A percentile compares a stretch with the other conserved stretches of the same genome.
These are phyloP conservation scores for Danio albolineatus DNA, from an alignment of 2,797 vertebrate genomes.

Conservation along the genomic window DNA sequence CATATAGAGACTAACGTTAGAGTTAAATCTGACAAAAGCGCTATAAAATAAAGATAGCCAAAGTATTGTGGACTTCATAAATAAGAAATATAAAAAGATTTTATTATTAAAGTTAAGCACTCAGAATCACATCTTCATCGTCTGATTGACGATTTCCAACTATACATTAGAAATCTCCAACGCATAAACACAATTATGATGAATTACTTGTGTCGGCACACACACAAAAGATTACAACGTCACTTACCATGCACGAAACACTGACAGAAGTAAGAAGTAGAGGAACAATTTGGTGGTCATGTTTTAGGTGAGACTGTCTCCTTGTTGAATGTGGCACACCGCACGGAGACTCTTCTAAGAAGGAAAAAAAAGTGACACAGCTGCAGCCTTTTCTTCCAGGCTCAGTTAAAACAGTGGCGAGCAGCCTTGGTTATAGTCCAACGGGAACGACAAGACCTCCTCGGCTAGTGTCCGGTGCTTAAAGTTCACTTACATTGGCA, in stretches of 20 bases:
- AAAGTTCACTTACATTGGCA: conserved; percentile 53
- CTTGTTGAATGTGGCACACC: conserved; percentile 63
- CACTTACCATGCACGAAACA: conserved; percentile 89
- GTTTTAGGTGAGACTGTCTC: conserved; percentile 69
- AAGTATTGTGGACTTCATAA: not conserved
- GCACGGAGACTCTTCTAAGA: conserved; percentile 51
- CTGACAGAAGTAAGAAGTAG: conserved; percentile 83
- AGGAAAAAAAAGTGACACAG: conserved; percentile 50
- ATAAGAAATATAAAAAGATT: not conserved
- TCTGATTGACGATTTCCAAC: not conserved
- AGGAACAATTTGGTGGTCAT: conserved; percentile 84
- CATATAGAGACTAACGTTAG: not conserved
- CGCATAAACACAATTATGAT: not conserved
- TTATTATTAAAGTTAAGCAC: conserved; percentile 2
- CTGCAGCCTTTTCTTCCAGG: conserved; percentile 51
- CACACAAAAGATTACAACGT: not conserved
- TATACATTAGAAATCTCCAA: not conserved
- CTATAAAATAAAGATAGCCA: not conserved
- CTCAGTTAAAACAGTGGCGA: conserved; percentile 55
- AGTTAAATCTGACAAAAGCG: not conserved
- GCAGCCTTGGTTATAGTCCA: conserved; percentile 70
- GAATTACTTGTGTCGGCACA: too few relatives aligned
- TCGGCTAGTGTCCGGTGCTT: conserved; percentile 60
- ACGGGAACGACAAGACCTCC: conserved; percentile 58
- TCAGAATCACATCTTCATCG: not conserved